phyloP scores from a whole-genome alignment of 2,888 invertebrate species.

The Paralinhomoeus sp. region DNA sequence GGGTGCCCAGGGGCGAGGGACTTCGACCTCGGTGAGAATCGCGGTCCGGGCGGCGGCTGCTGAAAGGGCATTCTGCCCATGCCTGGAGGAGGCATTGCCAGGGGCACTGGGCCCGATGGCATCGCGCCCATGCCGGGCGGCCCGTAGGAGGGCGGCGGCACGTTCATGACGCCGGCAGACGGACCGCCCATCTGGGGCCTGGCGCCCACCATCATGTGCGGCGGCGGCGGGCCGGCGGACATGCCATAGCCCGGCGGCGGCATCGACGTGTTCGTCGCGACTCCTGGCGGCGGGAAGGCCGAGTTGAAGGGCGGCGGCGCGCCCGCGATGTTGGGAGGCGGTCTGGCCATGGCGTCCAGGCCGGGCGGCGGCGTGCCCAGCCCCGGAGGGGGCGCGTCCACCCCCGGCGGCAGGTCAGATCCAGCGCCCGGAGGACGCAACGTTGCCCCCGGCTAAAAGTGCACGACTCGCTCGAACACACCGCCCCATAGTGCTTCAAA shows the following conservation, averaged over 20 bases:
- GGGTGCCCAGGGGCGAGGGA: background rate
- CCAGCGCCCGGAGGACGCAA: too few species aligned
- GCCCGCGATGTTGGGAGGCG: too few species aligned
- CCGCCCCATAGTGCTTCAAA: too few species aligned
- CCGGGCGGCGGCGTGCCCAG: background rate
- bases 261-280: too few species aligned
- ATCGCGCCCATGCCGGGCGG: slow-evolving; percentile 3
- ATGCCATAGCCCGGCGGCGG: background rate
- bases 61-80: background rate
- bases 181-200: too few species aligned
- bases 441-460: too few species aligned
- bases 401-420: slow-evolving; percentile 13
- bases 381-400: slow-evolving; percentile 3
- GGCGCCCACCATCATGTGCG: too few species aligned
- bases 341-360: background rate
- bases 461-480: too few species aligned
- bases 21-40: background rate
- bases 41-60: background rate
- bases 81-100: slow-evolving; percentile 7
- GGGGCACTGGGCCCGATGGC: slow-evolving; percentile 4
- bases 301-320: too few species aligned
- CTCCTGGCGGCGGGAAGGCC: too few species aligned
- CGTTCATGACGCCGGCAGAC: too few species aligned
- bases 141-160: background rate
- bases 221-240: background rate